Conservation (phyloP, 2,888 invertebrate genomes). For the Nycteola revayana region DNA sequence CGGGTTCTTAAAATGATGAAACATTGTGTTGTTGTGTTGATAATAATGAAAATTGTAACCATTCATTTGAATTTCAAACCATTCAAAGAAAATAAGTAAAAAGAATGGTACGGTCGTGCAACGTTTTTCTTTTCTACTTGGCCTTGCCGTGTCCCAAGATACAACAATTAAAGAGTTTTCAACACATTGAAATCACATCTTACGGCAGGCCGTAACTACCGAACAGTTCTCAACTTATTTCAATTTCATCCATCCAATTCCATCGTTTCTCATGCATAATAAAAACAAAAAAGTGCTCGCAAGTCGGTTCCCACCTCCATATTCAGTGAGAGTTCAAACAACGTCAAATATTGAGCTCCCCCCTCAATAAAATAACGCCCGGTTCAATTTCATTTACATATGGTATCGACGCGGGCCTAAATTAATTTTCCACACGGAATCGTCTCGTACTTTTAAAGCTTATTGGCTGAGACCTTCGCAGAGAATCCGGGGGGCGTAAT, state of each 20-base stretch:
- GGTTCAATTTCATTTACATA: conserved; percentile 63
- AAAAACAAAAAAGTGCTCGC: conserved; percentile 36
- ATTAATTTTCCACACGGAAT: conserved; percentile 55
- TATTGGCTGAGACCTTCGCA: conserved; percentile 40
- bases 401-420: conserved; percentile 48
- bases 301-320: conserved; percentile 35
- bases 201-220: too few species aligned
- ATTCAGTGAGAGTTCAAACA: conserved; percentile 39
- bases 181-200: too few species aligned
- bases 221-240: conserved; percentile 13
- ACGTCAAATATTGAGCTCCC: conserved; percentile 35
- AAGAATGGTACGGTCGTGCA: too few species aligned
- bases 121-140: too few species aligned
- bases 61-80: too few species aligned
- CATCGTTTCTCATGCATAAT: conserved; percentile 31
- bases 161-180: too few species aligned
- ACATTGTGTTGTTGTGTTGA: too few species aligned
- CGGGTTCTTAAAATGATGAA: too few species aligned
- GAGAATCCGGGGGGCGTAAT: conserved; percentile 22
- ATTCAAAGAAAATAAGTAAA: too few species aligned
- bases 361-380: conserved; percentile 42
- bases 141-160: too few species aligned
- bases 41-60: too few species aligned
- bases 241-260: conserved; percentile 20
- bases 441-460: conserved; percentile 45